Evolutionary conservation across 2,113 vertebrate species (phyloP).

Genomic region (Galeopterus variegatus): DNA sequence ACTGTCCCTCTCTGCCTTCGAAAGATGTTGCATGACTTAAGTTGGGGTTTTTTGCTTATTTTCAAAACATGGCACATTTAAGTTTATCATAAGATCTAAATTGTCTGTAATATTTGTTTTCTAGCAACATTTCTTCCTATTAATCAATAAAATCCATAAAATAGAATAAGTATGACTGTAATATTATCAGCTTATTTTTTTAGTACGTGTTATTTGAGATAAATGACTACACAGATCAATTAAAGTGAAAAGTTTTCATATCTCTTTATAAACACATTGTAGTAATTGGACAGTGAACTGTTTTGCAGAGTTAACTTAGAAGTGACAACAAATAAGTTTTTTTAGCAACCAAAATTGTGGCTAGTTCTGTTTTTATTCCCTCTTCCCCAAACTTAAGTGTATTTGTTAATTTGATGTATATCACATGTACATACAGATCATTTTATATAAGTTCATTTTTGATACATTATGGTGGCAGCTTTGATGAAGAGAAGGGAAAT

Average conservation of each 20-base stretch:
- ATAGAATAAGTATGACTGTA: constrained; percentile 84
- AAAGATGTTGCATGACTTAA: not conserved
- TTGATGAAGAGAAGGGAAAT: not conserved
- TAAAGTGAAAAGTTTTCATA: constrained; percentile 92
- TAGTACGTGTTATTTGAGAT: constrained; percentile 91
- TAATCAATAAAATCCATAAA: constrained; percentile 78
- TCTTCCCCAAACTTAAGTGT: not conserved
- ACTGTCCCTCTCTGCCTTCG: not conserved
- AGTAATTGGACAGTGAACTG: constrained; percentile 88
- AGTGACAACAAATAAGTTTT: not conserved
- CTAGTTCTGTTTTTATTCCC: not conserved
- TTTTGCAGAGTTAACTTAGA: constrained; percentile 69
- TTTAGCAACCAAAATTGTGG: not conserved
- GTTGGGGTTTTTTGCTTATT: constrained; percentile 2
- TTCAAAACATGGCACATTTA: constrained; percentile 30
- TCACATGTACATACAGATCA: not conserved
- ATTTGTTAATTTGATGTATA: not conserved
- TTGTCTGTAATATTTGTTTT: constrained; percentile 69
- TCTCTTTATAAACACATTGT: constrained; percentile 91
- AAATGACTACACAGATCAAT: constrained; percentile 92
- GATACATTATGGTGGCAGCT: not conserved
- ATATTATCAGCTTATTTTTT: constrained; percentile 90
- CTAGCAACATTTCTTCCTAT: constrained; percentile 57
- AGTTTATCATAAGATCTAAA: constrained; percentile 66
- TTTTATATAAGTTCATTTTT: not conserved